A percentile compares a stretch with the other conserved stretches of the same genome.
These are phyloP conservation scores for Psix sp. DNA, from an alignment of 1,140 invertebrate genomes.

Conservation along the genomic window DNA sequence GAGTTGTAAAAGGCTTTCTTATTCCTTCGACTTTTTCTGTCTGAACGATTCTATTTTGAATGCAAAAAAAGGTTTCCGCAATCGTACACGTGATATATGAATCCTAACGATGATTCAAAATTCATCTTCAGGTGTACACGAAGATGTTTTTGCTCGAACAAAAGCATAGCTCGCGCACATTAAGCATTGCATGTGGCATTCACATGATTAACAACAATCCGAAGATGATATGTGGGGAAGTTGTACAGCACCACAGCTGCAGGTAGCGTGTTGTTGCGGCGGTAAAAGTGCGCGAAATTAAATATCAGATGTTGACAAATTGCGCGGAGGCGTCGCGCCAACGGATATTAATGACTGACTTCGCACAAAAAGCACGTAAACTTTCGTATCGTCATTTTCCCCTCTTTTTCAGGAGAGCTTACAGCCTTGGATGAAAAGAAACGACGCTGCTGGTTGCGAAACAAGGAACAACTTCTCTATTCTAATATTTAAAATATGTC, in stretches of 20 bases:
- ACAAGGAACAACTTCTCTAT: constrained; percentile 55
- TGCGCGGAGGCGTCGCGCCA: constrained; percentile 74
- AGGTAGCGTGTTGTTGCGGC: constrained; percentile 61
- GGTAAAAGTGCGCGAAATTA: constrained; percentile 75
- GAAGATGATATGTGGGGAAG: constrained; percentile 62
- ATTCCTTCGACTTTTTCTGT: constrained; percentile 16
- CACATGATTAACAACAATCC: constrained; percentile 60
- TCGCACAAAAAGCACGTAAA: constrained; percentile 73
- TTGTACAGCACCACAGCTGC: constrained; percentile 56
- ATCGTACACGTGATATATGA: constrained; percentile 31
- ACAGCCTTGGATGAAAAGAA: constrained; percentile 76
- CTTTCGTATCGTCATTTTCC: constrained; percentile 65
- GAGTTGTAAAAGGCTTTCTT: constrained; percentile 17
- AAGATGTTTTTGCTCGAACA: constrained; percentile 30
- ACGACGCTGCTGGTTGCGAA: constrained; percentile 69
- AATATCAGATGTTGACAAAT: constrained; percentile 79
- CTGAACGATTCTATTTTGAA: constrained; percentile 7
- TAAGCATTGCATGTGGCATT: constrained; percentile 49
- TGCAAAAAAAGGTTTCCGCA: constrained; percentile 14
- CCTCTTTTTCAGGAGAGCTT: constrained; percentile 67
- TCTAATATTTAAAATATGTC: too few relatives aligned
- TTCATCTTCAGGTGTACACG: constrained; percentile 45
- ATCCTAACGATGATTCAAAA: constrained; percentile 30
- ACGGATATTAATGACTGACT: constrained; percentile 77
- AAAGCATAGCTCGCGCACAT: constrained; percentile 27